A percentile compares a stretch with the other conserved stretches of the same genome.
Conservation (phyloP, 35 echinoderm and acorn worm species). For the Hemicentrotus pulcherrimus region DNA sequence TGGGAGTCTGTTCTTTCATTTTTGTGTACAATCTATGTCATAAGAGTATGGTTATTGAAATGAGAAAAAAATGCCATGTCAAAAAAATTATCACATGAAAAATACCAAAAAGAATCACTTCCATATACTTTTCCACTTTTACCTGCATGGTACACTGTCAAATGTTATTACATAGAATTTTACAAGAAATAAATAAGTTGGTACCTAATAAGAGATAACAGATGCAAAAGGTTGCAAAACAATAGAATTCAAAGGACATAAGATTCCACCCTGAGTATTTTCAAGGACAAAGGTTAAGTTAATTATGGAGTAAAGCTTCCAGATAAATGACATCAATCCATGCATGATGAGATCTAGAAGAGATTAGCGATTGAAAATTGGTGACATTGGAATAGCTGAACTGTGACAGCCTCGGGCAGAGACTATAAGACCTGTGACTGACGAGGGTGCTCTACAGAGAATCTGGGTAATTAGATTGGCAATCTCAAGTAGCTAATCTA, state of each 20-base stretch:
- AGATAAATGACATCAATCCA: neutral
- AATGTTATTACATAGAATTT: neutral
- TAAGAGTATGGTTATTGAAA: neutral
- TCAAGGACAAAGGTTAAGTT: neutral
- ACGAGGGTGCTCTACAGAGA: neutral
- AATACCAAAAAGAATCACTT: neutral
- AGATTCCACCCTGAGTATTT: neutral
- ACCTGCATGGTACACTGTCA: neutral
- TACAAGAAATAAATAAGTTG: neutral
- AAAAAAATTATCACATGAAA: too few species aligned
- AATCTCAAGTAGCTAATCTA: conserved; percentile 34
- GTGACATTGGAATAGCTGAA: neutral
- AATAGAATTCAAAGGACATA: neutral
- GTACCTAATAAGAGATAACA: neutral
- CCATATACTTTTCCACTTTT: neutral
- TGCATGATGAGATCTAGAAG: neutral
- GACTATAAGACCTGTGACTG: conserved; percentile 1
- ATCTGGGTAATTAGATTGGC: conserved; percentile 32
- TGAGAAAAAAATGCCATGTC: neutral
- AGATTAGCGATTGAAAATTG: neutral
- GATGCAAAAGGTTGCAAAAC: neutral
- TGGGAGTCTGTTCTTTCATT: neutral
- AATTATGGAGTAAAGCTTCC: neutral
- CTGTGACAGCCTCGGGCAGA: neutral
- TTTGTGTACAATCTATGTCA: neutral